phyloP scores from a whole-genome alignment of 2,888 invertebrate genomes.

The Ischnura elegans region DNA sequence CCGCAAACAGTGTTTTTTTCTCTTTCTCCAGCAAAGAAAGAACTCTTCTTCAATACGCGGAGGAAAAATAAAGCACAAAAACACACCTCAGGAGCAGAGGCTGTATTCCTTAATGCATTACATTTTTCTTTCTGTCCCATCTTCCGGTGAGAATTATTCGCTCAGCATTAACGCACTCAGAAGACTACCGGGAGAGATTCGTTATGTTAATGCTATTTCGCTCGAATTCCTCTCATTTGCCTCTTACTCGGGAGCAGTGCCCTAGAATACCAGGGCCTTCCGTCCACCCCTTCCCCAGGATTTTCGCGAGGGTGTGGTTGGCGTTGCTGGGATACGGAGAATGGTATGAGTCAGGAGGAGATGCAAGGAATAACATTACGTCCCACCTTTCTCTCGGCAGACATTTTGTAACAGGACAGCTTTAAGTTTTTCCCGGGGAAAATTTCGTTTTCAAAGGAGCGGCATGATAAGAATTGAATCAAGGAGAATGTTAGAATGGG shows the following conservation, averaged over 20 bases:
- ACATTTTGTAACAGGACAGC: neutral
- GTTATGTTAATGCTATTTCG: conserved; percentile 8
- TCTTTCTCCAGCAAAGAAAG: too few species aligned
- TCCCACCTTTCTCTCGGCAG: neutral
- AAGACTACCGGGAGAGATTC: neutral
- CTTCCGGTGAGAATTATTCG: neutral
- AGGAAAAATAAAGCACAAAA: too few species aligned
- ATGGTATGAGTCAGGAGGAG: neutral
- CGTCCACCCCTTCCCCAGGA: neutral
- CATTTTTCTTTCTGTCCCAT: neutral
- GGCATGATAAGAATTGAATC: too few species aligned
- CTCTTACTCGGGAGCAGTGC: neutral
- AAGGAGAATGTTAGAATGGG: too few species aligned
- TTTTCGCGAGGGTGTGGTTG: neutral
- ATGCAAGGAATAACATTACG: neutral
- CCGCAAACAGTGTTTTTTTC: too few species aligned
- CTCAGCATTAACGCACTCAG: neutral
- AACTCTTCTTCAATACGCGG: too few species aligned
- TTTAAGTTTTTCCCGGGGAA: neutral
- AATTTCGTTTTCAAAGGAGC: neutral
- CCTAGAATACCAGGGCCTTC: neutral
- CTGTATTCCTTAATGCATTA: neutral
- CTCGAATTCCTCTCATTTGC: neutral
- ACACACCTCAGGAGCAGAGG: neutral
- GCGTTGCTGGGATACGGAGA: neutral